Conservation (phyloP, 2,888 invertebrate species). For the Onchidella celtica region DNA sequence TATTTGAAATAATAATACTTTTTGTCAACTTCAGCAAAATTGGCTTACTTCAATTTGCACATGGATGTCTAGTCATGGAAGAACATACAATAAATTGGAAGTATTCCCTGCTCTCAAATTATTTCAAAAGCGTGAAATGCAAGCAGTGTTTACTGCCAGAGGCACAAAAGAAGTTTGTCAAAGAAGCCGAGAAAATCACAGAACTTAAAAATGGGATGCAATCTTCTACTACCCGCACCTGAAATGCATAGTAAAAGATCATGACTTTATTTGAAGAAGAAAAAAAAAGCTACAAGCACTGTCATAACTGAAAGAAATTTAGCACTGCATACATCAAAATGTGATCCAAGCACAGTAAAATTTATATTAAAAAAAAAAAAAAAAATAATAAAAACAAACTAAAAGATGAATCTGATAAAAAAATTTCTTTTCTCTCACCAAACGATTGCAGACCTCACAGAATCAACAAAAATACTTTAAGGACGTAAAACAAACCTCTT, state of each 20-base stretch:
- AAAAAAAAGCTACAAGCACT: no score
- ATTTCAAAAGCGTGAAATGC: no score
- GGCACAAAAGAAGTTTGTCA: no score
- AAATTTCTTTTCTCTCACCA: slow-evolving; percentile 18
- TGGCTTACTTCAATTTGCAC: no score
- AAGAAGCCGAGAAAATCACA: neutral
- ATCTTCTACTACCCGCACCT: neutral
- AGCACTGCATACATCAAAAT: neutral
- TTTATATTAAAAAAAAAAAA: neutral
- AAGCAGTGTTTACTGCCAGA: no score
- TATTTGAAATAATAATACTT: no score
- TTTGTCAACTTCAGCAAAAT: no score
- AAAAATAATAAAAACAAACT: neutral
- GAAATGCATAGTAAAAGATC: neutral
- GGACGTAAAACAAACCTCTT: slow-evolving; percentile 57
- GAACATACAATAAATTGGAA: no score
- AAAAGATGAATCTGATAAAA: no score
- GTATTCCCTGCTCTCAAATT: no score
- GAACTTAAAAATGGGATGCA: neutral
- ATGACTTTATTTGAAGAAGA: neutral
- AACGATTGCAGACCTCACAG: slow-evolving; percentile 36
- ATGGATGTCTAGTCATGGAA: no score
- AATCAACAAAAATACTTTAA: slow-evolving; percentile 48
- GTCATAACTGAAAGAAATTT: neutral
- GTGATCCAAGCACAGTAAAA: slow-evolving; percentile 2